A percentile compares a stretch with the other conserved stretches of the same genome.
Conservation (phyloP, 2,797 vertebrate genomes). For the Siniperca undulata region DNA sequence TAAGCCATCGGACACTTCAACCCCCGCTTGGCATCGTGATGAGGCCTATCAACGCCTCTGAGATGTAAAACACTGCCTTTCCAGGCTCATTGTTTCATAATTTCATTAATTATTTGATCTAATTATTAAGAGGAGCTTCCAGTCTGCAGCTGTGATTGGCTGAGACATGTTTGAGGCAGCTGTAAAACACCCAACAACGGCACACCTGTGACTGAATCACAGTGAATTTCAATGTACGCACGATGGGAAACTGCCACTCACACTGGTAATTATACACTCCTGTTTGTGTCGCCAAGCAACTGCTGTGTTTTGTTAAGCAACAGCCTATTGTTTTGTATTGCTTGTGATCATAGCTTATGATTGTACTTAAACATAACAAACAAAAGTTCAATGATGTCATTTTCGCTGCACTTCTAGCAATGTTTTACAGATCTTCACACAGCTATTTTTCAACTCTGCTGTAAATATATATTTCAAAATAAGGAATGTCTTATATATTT, state of each 20-base stretch:
- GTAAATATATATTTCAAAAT: not conserved
- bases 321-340: slow-evolving; percentile 39
- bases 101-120: slow-evolving; percentile 68
- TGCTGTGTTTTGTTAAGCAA: slow-evolving; percentile 52
- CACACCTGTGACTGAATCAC: slow-evolving; percentile 74
- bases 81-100: slow-evolving; percentile 63
- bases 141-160: slow-evolving; percentile 41
- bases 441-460: not conserved
- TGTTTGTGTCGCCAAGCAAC: slow-evolving; percentile 64
- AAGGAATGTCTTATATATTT: not conserved
- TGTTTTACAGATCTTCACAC: not conserved
- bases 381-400: not conserved
- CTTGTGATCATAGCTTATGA: not conserved
- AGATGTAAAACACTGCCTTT: slow-evolving; percentile 74
- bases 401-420: not conserved
- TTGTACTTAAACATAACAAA: slow-evolving; percentile 21
- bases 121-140: slow-evolving; percentile 55
- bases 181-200: slow-evolving; percentile 50
- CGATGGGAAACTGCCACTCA: slow-evolving; percentile 67
- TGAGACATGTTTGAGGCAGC: slow-evolving; percentile 53
- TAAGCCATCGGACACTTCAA: slow-evolving; percentile 60
- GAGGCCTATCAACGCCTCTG: slow-evolving; percentile 80
- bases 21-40: slow-evolving; percentile 58
- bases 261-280: slow-evolving; percentile 67
- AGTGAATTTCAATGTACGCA: slow-evolving; percentile 57